A percentile compares a stretch with the other conserved stretches of the same genome.
phyloP scores from a whole-genome alignment of 2,113 vertebrate species.

The Odobenus rosmarus region DNA sequence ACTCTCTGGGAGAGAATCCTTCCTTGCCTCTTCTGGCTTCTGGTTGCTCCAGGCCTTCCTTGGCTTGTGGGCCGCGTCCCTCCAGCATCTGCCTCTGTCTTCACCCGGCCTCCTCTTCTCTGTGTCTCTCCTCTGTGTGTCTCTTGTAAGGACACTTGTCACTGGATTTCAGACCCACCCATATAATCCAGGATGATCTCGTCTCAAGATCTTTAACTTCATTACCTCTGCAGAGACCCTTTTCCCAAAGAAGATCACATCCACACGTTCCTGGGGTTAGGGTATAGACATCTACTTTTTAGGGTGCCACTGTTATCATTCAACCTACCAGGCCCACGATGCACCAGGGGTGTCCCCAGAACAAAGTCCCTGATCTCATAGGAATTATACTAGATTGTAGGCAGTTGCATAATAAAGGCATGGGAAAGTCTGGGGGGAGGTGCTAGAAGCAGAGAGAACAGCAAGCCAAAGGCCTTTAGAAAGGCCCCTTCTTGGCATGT shows the following conservation, averaged over 20 bases:
- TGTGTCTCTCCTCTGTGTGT: background rate
- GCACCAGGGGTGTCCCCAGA: background rate
- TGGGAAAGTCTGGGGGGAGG: background rate
- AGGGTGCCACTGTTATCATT: background rate
- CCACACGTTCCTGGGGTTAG: background rate
- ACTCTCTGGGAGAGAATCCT: background rate
- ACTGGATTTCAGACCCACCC: background rate
- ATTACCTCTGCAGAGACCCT: background rate
- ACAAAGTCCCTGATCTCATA: background rate
- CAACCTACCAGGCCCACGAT: background rate
- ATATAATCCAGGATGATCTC: slow-evolving; percentile 3
- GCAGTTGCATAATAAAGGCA: background rate
- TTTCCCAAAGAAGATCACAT: slow-evolving; percentile 20
- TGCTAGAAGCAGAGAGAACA: background rate
- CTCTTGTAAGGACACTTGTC: background rate
- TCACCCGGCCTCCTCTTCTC: background rate
- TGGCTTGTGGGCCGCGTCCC: background rate
- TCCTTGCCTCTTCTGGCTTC: background rate
- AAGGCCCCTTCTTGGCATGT: background rate
- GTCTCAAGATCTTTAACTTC: background rate
- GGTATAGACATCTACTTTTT: background rate
- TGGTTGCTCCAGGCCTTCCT: background rate
- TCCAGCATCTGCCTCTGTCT: background rate
- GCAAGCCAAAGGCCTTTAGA: background rate
- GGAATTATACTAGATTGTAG: background rate